Evolutionary conservation across 2,113 vertebrate genomes (phyloP).

Genomic region (Plecturocebus donacophilus): DNA sequence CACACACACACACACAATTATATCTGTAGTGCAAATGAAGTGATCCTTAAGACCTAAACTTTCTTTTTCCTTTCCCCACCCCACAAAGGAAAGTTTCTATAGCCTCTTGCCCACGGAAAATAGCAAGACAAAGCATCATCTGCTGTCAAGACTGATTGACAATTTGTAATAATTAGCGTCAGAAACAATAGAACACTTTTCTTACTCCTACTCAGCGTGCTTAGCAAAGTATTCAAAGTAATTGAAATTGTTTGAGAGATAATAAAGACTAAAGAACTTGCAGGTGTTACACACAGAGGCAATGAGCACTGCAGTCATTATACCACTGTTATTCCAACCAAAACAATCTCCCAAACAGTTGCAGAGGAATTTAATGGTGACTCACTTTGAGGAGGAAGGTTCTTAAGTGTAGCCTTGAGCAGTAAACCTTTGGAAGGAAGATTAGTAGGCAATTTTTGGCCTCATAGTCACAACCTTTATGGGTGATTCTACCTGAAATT

Average conservation of each 20-base stretch:
- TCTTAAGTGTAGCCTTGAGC: slow-evolving; percentile 59
- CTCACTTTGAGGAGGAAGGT: slow-evolving; percentile 51
- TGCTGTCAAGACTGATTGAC: slow-evolving; percentile 17
- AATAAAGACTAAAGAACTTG: slow-evolving; percentile 60
- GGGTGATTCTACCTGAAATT: slow-evolving; percentile 52
- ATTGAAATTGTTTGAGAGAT: slow-evolving; percentile 26
- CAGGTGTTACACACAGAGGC: slow-evolving; percentile 55
- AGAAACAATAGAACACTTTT: slow-evolving; percentile 29
- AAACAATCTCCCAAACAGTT: slow-evolving; percentile 44
- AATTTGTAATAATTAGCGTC: slow-evolving; percentile 52
- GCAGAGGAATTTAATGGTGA: slow-evolving; percentile 55
- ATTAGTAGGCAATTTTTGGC: slow-evolving; percentile 13
- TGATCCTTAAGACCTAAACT: background rate
- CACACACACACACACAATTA: background rate
- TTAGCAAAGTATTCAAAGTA: slow-evolving; percentile 59
- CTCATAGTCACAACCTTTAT: slow-evolving; percentile 47
- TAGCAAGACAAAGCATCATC: background rate
- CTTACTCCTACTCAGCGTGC: slow-evolving; percentile 34
- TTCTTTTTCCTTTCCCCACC: background rate
- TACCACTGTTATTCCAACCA: slow-evolving; percentile 61
- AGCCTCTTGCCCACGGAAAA: slow-evolving; percentile 9
- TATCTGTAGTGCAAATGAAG: background rate
- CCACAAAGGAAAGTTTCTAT: background rate
- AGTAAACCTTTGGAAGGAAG: slow-evolving; percentile 49
- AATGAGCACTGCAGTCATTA: slow-evolving; percentile 29